A percentile compares a stretch with the other conserved stretches of the same genome.
Evolutionary conservation across 1,140 invertebrate genomes (phyloP).

Genomic region (Drosophila bocki): DNA sequence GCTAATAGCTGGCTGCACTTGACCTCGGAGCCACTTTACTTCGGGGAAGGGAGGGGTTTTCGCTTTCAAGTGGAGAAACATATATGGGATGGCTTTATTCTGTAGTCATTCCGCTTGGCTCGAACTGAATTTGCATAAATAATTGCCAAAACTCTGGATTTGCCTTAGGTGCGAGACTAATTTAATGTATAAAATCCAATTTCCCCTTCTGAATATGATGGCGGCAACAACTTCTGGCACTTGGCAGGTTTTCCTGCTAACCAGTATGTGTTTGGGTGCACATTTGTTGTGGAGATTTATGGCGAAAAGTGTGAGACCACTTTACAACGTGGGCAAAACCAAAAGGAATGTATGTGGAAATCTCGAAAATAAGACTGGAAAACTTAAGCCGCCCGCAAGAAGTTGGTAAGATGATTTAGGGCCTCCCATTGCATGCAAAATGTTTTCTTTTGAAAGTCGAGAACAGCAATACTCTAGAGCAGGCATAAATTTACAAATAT

Average conservation of each 20-base stretch:
- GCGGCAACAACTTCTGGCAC: conserved; percentile 15
- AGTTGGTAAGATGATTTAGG: conserved; percentile 51
- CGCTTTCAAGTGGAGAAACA: neutral
- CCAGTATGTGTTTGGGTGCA: neutral
- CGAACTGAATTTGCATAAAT: conserved; percentile 60
- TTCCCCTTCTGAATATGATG: conserved; percentile 13
- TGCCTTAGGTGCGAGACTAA: conserved; percentile 7
- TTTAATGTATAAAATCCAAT: conserved; percentile 38
- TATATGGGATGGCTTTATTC: conserved; percentile 9
- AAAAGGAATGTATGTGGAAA: neutral
- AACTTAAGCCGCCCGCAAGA: conserved; percentile 22
- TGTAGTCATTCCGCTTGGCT: conserved; percentile 24
- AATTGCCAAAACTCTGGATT: conserved; percentile 40
- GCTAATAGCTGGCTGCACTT: conserved; percentile 39
- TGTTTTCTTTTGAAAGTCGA: neutral
- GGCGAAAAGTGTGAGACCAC: conserved; percentile 12
- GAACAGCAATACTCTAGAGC: neutral
- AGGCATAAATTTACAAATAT: neutral
- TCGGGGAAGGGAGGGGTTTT: neutral
- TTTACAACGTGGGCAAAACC: conserved; percentile 9
- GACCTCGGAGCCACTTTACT: conserved; percentile 42
- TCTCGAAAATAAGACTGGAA: neutral
- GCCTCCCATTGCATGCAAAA: conserved; percentile 13
- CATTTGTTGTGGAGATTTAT: conserved; percentile 51
- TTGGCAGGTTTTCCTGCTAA: conserved; percentile 22